These are phyloP conservation scores for Gryllus bimaculatus DNA, from an alignment of 1,140 invertebrate species.

Conservation along the genomic window DNA sequence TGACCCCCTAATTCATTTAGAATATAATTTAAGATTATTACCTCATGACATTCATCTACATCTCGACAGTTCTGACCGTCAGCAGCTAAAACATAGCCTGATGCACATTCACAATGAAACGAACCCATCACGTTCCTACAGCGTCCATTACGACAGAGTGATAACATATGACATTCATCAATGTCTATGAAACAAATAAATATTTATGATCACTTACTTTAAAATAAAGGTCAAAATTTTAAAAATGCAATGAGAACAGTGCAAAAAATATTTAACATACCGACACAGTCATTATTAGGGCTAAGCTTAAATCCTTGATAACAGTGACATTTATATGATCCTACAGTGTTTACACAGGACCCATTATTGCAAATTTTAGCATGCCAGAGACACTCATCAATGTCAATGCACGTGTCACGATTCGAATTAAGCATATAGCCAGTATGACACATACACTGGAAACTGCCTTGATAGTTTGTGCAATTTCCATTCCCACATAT, in stretches of 20 bases:
- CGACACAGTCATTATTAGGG: conserved; percentile 75
- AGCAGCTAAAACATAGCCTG: conserved; percentile 57
- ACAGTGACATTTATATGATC: conserved; percentile 70
- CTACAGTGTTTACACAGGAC: conserved; percentile 68
- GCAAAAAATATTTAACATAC: conserved; percentile 34
- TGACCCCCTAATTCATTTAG: too few species aligned
- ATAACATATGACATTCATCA: conserved; percentile 74
- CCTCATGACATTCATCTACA: conserved; percentile 57
- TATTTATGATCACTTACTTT: background rate
- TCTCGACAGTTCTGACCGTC: conserved; percentile 61
- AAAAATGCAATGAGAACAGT: background rate
- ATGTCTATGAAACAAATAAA: conserved; percentile 47
- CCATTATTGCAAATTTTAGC: conserved; percentile 69
- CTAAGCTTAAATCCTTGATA: conserved; percentile 71
- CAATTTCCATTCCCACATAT: conserved; percentile 56
- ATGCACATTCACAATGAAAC: conserved; percentile 72
- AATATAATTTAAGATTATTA: conserved; percentile 25
- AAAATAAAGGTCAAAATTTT: background rate
- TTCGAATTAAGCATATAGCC: conserved; percentile 48
- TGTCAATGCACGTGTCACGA: conserved; percentile 57
- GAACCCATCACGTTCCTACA: conserved; percentile 73
- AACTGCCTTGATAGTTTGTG: conserved; percentile 61
- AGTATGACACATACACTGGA: conserved; percentile 51
- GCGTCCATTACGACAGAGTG: conserved; percentile 69
- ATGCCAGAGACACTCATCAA: conserved; percentile 64